Base-by-base conservation (phyloP, 2,888 invertebrate genomes). In the Drosophila pegasa region DNA sequence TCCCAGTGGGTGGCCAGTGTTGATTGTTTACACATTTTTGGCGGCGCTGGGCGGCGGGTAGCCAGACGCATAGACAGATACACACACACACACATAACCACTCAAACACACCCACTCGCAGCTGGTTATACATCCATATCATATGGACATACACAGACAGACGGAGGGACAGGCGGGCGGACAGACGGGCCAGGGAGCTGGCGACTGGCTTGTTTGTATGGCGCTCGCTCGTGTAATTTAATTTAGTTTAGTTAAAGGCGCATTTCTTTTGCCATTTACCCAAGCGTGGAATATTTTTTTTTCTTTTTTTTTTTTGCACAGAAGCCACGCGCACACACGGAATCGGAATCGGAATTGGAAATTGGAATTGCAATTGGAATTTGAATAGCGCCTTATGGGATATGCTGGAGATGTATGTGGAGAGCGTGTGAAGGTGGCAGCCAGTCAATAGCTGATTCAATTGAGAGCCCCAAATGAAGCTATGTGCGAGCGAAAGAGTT, bases 1-100 rank as follows among this genome's bases (percentile, higher is more conserved):
- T 50, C 57, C 70, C 52, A 37, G 65, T 83, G 71, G 87, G 74
- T 63, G 82, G 79, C 63, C 82, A 70, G 76, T 81, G 82, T 81
- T 87, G 85, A 83, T 81, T 83, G 85, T 85, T 85, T 83, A 85
- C 82, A 87, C 82, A 85, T 85, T 87, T 83, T 83, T 83, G 82
- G 87, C 66, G 79, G 79, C 69, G 66, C 47, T 66, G 51, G 60
- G 33, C 62, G 62, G 50, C 66, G 58, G 67, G 54, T 67, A 71
- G 41, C 66, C 40, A 58, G 59, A 64, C 56, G 37, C 38, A 45
- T 25, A 57, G 41, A 63, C 65, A 65, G 18, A 78, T 27, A 59
- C 37, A 29, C 20, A 37, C 29, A 51, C 31, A 47, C 18, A 45
- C 29, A 47, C 27, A 16, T 10, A 20, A 31, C 20, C 41, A 55